These are phyloP conservation scores for Vireo griseus DNA, from an alignment of 2,797 vertebrate genomes.

Conservation along the genomic window DNA sequence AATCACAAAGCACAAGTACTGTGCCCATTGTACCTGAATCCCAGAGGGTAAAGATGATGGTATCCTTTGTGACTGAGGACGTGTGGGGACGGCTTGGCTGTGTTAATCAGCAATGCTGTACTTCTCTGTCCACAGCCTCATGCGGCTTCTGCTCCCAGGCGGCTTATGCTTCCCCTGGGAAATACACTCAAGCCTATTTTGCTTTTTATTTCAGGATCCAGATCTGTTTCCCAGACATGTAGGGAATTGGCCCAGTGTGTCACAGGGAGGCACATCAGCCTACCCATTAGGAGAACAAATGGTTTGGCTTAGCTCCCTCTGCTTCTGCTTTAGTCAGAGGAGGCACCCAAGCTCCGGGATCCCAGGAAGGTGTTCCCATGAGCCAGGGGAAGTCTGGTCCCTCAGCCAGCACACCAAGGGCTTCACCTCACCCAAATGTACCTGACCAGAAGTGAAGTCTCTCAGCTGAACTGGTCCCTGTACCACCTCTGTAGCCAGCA, in stretches of 20 bases:
- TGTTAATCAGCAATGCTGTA: background rate
- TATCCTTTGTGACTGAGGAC: background rate
- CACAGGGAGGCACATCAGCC: background rate
- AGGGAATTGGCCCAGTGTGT: background rate
- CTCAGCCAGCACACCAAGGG: background rate
- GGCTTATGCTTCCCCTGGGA: background rate
- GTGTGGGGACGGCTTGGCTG: background rate
- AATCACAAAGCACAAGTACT: background rate
- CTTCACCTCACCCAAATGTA: background rate
- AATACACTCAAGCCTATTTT: background rate
- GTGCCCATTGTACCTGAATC: background rate
- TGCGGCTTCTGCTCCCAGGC: background rate
- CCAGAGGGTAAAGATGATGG: background rate
- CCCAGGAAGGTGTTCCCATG: background rate
- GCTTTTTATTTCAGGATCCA: background rate
- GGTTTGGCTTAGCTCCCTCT: background rate
- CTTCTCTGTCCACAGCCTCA: background rate
- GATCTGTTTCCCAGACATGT: background rate
- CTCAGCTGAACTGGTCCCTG: background rate
- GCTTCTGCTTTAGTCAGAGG: background rate
- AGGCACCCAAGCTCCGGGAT: background rate
- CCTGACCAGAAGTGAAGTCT: background rate
- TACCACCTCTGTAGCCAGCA: background rate
- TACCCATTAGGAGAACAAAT: background rate
- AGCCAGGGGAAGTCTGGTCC: background rate